Percentiles rank a stretch among this genome's conserved stretches.
phyloP scores from a whole-genome alignment of 2,888 invertebrate genomes.

The Psylliodes chrysocephalus region DNA sequence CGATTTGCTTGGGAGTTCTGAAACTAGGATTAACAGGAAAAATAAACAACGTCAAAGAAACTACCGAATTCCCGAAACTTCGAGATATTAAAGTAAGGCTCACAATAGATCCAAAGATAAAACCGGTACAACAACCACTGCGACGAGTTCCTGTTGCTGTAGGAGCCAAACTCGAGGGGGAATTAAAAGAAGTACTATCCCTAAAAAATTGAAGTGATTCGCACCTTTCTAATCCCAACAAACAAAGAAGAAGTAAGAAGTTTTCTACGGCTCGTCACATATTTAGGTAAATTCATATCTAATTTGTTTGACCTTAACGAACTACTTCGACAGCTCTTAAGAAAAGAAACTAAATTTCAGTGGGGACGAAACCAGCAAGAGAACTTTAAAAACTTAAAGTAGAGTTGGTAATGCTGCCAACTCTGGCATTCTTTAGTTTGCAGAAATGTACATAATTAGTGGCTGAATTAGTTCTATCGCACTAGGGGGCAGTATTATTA shows the following conservation, averaged over 20 bases:
- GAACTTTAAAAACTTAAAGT: constrained; percentile 37
- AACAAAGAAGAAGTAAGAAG: constrained; percentile 46
- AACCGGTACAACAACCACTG: constrained; percentile 37
- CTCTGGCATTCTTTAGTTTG: constrained; percentile 45
- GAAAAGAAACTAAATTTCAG: constrained; percentile 34
- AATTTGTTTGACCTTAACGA: no score
- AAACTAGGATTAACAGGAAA: constrained; percentile 14
- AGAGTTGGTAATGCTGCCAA: constrained; percentile 32
- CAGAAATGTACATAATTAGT: constrained; percentile 41
- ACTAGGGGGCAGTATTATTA: constrained; percentile 50
- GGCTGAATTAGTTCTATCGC: constrained; percentile 52
- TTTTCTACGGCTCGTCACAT: no score
- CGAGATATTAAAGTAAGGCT: constrained; percentile 26
- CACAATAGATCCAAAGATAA: constrained; percentile 33
- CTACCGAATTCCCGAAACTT: not conserved
- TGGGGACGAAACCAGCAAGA: constrained; percentile 37
- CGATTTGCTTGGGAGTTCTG: constrained; percentile 14
- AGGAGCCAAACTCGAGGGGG: constrained; percentile 31
- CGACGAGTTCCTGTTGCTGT: constrained; percentile 33
- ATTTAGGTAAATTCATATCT: no score
- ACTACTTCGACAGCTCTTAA: constrained; percentile 31
- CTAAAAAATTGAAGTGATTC: constrained; percentile 32
- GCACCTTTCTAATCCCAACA: constrained; percentile 42
- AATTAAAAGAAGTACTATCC: no score
- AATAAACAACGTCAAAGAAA: not conserved